These are phyloP conservation scores for Scyliorhinus canicula DNA, from an alignment of 2,797 vertebrate genomes.

Conservation along the genomic window DNA sequence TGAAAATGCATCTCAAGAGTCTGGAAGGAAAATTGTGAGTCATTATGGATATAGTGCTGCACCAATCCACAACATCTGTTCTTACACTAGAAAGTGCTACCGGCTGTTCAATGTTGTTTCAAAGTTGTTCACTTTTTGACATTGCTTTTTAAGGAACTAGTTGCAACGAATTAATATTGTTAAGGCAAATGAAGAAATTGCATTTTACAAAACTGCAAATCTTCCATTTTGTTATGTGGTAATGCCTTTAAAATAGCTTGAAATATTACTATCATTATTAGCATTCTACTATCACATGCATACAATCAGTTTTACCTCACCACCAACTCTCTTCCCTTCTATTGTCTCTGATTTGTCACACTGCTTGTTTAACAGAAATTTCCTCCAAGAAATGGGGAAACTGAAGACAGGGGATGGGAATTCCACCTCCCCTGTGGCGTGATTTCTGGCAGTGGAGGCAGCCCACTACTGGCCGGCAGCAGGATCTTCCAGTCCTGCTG, in stretches of 20 bases:
- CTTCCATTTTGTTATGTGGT: neutral
- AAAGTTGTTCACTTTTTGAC: neutral
- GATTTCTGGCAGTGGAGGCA: too few relatives aligned
- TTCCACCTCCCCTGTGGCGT: too few relatives aligned
- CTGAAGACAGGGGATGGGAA: too few relatives aligned
- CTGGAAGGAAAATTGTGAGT: neutral
- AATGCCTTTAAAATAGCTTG: neutral
- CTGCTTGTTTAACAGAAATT: too few relatives aligned
- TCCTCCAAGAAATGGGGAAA: too few relatives aligned
- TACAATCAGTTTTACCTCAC: too few relatives aligned
- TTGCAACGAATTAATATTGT: neutral
- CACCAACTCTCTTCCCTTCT: neutral
- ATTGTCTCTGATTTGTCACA: too few relatives aligned
- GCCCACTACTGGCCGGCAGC: too few relatives aligned
- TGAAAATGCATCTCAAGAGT: slow-evolving; percentile 18
- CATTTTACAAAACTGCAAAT: neutral
- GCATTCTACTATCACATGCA: neutral
- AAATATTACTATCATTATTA: neutral
- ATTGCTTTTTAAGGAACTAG: neutral
- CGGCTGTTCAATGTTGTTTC: neutral
- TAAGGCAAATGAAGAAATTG: neutral
- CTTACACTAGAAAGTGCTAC: neutral
- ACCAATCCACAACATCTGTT: slow-evolving; percentile 10
- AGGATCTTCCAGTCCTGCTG: too few relatives aligned
- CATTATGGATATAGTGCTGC: neutral